Conservation (phyloP, 2,113 vertebrate species). For the Trachemys scripta region DNA sequence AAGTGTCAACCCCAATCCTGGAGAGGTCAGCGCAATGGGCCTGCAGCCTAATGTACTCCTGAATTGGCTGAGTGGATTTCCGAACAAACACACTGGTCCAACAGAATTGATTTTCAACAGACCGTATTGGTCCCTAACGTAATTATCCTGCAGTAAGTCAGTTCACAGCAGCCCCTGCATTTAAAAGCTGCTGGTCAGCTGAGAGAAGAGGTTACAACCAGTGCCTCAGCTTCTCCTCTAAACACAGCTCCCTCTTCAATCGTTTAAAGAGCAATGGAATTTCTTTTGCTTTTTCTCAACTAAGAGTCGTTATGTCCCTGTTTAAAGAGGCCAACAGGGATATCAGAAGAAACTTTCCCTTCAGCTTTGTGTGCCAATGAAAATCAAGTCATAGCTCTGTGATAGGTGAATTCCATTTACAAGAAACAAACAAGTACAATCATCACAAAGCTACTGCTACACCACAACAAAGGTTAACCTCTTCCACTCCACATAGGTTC, state of each 20-base stretch:
- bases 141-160: constrained; percentile 83
- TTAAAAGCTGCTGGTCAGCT: constrained; percentile 74
- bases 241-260: constrained; percentile 26
- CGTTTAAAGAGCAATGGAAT: constrained; percentile 56
- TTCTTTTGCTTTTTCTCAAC: constrained; percentile 42
- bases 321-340: constrained; percentile 45
- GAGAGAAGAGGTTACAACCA: constrained; percentile 31
- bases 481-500: neutral
- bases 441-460: neutral
- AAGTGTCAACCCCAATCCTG: constrained; percentile 88
- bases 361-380: constrained; percentile 56
- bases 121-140: constrained; percentile 83
- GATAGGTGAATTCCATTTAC: constrained; percentile 71
- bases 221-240: neutral
- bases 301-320: constrained; percentile 32
- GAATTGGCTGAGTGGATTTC: constrained; percentile 86
- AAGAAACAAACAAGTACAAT: constrained; percentile 54
- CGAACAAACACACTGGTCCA: constrained; percentile 81
- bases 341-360: constrained; percentile 61
- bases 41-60: constrained; percentile 85
- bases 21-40: constrained; percentile 81
- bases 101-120: constrained; percentile 86
- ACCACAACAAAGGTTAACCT: neutral
- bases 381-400: constrained; percentile 63
- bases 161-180: constrained; percentile 78